phyloP scores from a whole-genome alignment of 2,888 invertebrate genomes.

The Hirtodrosophila cameraria region DNA sequence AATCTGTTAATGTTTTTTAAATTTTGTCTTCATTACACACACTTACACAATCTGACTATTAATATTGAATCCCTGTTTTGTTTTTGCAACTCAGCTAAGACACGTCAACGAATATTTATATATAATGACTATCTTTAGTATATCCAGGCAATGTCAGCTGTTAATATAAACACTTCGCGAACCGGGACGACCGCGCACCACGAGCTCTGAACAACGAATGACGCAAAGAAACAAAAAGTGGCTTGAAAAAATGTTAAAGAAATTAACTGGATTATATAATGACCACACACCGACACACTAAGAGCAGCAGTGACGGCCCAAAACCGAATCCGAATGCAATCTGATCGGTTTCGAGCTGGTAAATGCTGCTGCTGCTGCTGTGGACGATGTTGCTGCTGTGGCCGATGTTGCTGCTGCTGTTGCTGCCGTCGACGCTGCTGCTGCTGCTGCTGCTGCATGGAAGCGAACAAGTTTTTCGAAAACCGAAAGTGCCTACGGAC shows the following conservation, averaged over 20 bases:
- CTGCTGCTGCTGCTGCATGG: conserved; percentile 50
- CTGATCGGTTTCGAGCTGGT: conserved; percentile 62
- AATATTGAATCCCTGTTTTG: no score
- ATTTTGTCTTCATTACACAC: no score
- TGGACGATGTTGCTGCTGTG: no score
- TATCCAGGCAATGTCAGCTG: conserved; percentile 26
- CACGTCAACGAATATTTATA: background rate
- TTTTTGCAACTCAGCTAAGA: no score
- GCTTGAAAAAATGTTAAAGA: conserved; percentile 72
- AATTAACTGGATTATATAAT: conserved; percentile 80
- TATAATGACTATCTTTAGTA: conserved; percentile 1
- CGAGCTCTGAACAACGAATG: conserved; percentile 73
- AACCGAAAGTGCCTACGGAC: conserved; percentile 68
- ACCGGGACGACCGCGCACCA: conserved; percentile 56
- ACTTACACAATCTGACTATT: no score
- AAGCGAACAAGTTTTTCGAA: conserved; percentile 66
- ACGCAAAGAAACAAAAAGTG: conserved; percentile 56
- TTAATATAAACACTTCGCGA: conserved; percentile 44
- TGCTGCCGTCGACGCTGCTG: conserved; percentile 51
- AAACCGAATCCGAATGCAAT: conserved; percentile 68
- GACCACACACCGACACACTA: conserved; percentile 37
- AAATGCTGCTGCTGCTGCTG: conserved; percentile 30
- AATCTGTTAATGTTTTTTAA: no score
- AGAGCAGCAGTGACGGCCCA: conserved; percentile 31
- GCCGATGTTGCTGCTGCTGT: conserved; percentile 42